Conservation (phyloP, 2,797 vertebrate species). For the Brachymystax lenok region DNA sequence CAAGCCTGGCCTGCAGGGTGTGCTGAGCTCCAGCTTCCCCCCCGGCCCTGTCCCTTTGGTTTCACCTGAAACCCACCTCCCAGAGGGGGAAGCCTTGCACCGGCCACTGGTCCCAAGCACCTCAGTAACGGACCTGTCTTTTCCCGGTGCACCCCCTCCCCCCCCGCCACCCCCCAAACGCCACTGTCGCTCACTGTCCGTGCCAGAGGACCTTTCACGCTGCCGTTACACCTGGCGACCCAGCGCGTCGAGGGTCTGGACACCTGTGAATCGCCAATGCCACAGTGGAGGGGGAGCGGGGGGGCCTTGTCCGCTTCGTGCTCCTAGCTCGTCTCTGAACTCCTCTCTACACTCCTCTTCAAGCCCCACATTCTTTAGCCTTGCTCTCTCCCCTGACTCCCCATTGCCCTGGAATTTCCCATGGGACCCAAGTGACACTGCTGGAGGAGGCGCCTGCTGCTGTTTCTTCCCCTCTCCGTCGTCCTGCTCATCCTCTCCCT, state of each 20-base stretch:
- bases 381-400: constrained; percentile 85
- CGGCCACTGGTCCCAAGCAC: constrained; percentile 75
- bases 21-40: constrained; percentile 82
- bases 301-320: constrained; percentile 78
- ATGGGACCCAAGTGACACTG: constrained; percentile 65
- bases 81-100: constrained; percentile 72
- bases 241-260: constrained; percentile 90
- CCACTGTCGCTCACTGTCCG: constrained; percentile 89
- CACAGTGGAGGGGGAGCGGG: constrained; percentile 75
- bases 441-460: constrained; percentile 62
- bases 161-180: constrained; percentile 84
- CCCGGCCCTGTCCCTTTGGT: constrained; percentile 75
- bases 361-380: constrained; percentile 88
- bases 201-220: constrained; percentile 89
- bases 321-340: constrained; percentile 85
- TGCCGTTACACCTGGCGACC: constrained; percentile 91
- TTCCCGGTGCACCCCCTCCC: constrained; percentile 74
- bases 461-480: constrained; percentile 80
- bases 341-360: constrained; percentile 84
- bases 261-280: constrained; percentile 85
- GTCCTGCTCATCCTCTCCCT: constrained; percentile 76
- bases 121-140: constrained; percentile 80
- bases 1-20: constrained; percentile 82
- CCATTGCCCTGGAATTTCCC: constrained; percentile 82
- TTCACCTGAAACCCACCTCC: constrained; percentile 71